Percentiles rank a stretch among this genome's conserved stretches.
Conservation (phyloP, 2,888 invertebrate species). For the Mythimna pallens region DNA sequence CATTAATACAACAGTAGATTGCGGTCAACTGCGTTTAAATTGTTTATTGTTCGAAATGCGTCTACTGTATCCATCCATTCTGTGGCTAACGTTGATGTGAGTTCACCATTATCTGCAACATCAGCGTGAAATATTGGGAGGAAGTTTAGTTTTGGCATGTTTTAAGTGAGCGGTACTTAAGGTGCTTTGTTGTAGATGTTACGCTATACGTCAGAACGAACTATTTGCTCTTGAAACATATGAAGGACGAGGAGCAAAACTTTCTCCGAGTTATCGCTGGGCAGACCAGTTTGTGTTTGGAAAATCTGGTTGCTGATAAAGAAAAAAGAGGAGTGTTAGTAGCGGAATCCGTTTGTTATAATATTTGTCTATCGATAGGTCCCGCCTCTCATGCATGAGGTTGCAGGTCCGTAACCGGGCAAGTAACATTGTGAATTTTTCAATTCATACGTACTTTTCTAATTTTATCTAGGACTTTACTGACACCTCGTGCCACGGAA, state of each 20-base stretch:
- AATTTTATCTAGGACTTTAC: too few species aligned
- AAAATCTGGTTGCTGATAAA: not conserved
- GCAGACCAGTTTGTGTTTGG: not conserved
- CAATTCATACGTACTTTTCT: too few species aligned
- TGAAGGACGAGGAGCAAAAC: slow-evolving; percentile 2
- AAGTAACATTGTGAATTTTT: too few species aligned
- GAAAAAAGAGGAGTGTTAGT: not conserved
- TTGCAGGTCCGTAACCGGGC: too few species aligned
- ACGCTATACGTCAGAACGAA: slow-evolving; percentile 21
- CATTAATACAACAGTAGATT: not conserved
- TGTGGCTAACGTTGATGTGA: slow-evolving; percentile 42
- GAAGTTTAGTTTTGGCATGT: slow-evolving; percentile 50
- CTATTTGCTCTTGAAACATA: slow-evolving; percentile 21
- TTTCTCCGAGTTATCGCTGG: not conserved
- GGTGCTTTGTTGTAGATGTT: slow-evolving; percentile 38
- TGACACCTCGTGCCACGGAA: too few species aligned
- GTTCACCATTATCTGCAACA: slow-evolving; percentile 52
- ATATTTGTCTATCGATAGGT: too few species aligned
- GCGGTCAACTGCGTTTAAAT: too few species aligned
- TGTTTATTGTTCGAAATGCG: not conserved
- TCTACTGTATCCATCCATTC: slow-evolving; percentile 20
- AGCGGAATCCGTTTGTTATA: too few species aligned
- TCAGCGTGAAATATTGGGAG: slow-evolving; percentile 51
- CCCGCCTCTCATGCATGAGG: too few species aligned
- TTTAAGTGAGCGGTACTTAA: slow-evolving; percentile 52